A percentile compares a stretch with the other conserved stretches of the same genome.
Conservation (phyloP, 2,113 vertebrate species). For the Leucosticte australis region DNA sequence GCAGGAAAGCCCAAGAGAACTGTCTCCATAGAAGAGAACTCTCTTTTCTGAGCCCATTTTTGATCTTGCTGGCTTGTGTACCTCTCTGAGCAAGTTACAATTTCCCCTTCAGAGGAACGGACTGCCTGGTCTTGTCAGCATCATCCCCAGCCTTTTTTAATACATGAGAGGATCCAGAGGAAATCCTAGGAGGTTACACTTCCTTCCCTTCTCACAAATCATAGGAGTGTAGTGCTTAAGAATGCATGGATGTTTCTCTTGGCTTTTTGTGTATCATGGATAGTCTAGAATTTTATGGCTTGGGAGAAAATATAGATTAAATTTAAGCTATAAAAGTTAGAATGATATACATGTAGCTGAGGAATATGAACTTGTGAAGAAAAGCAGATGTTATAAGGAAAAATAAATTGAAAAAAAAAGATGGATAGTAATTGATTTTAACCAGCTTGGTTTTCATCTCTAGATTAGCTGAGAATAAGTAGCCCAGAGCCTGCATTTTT, state of each 20-base stretch:
- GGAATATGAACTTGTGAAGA: neutral
- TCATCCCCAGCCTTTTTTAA: neutral
- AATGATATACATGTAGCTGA: neutral
- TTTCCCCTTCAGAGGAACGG: neutral
- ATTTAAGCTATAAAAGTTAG: neutral
- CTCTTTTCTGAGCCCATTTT: neutral
- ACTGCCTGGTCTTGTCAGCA: neutral
- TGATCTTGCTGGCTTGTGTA: neutral
- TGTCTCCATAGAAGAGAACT: neutral
- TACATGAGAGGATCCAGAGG: neutral
- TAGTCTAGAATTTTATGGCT: neutral
- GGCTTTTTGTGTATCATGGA: neutral
- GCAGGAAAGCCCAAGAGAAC: neutral
- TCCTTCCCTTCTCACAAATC: slow-evolving; percentile 35
- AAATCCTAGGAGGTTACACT: slow-evolving; percentile 39
- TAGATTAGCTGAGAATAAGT: neutral
- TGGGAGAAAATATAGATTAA: neutral
- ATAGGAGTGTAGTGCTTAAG: neutral
- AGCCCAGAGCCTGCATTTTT: neutral
- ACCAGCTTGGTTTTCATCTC: neutral
- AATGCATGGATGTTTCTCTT: slow-evolving; percentile 22
- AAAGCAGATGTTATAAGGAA: neutral
- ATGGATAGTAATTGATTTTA: neutral
- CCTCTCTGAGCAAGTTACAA: neutral
- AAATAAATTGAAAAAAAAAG: neutral